Percentiles rank a stretch among this genome's conserved stretches.
These are phyloP conservation scores for Mastacembelus armatus DNA, from an alignment of 2,797 vertebrate species.

Conservation along the genomic window DNA sequence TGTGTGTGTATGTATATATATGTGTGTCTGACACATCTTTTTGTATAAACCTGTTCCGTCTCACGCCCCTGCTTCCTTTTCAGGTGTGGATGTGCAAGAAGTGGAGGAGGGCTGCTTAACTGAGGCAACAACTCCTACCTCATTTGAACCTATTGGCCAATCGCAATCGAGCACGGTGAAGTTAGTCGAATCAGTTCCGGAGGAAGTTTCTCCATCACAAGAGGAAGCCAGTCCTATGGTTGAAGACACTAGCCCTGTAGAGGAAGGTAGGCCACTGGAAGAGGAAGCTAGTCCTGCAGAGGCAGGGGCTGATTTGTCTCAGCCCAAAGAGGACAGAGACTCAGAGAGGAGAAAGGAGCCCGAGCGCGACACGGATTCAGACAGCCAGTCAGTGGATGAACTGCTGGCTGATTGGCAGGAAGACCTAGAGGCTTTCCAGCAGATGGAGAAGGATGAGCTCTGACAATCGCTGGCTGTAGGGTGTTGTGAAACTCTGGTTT, in stretches of 20 bases:
- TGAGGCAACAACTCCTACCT: slow-evolving; percentile 69
- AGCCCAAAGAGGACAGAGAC: slow-evolving; percentile 56
- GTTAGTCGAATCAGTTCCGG: slow-evolving; percentile 43
- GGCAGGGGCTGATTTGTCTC: slow-evolving; percentile 7
- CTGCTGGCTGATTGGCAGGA: slow-evolving; percentile 98
- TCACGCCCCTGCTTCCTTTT: slow-evolving; percentile 47
- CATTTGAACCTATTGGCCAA: slow-evolving; percentile 63
- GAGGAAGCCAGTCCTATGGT: slow-evolving; percentile 46
- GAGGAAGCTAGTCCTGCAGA: slow-evolving; percentile 34
- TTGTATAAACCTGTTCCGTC: slow-evolving; percentile 27
- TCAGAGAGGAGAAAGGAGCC: slow-evolving; percentile 79
- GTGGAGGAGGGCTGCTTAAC: slow-evolving; percentile 75
- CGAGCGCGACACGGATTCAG: slow-evolving; percentile 75
- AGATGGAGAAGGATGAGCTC: slow-evolving; percentile 99
- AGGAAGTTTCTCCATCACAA: slow-evolving; percentile 50
- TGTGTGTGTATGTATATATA: no score
- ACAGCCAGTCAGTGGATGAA: slow-evolving; percentile 89
- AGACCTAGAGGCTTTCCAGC: slow-evolving; percentile 98
- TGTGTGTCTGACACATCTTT: slow-evolving; percentile 17
- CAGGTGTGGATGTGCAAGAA: slow-evolving; percentile 74
- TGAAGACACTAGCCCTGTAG: slow-evolving; percentile 43
- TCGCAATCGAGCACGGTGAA: slow-evolving; percentile 65
- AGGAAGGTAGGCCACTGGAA: slow-evolving; percentile 34
- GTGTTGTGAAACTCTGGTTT: slow-evolving; percentile 47
- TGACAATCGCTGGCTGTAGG: slow-evolving; percentile 80